Conservation (phyloP, 1,140 invertebrate species). For the Plectrocnemia conspersa region DNA sequence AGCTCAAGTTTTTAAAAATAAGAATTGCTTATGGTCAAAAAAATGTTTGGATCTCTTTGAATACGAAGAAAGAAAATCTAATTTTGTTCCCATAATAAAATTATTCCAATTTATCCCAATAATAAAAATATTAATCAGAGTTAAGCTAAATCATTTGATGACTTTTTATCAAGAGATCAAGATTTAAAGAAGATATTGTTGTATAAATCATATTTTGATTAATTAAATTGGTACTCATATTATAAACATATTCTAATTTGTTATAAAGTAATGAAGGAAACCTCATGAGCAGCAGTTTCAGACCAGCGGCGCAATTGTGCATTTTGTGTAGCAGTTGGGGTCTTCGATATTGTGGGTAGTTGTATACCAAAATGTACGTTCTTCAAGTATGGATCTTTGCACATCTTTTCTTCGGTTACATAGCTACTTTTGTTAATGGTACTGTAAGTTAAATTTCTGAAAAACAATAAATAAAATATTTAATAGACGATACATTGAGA, state of each 20-base stretch:
- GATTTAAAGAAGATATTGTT: no score
- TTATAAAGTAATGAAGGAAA: background rate
- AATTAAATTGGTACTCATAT: slow-evolving; percentile 1
- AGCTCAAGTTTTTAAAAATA: no score
- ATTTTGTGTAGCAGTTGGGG: background rate
- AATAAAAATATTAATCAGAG: no score
- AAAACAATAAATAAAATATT: background rate
- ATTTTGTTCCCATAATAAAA: no score
- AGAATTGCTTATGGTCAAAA: no score
- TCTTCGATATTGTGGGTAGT: background rate
- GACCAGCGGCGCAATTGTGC: slow-evolving; percentile 26
- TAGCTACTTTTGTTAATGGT: background rate
- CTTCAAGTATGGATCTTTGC: background rate
- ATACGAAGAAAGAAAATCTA: no score
- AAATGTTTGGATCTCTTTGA: no score
- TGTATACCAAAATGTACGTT: background rate
- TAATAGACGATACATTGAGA: no score
- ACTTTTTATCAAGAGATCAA: no score
- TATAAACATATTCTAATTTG: background rate
- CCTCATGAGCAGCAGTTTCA: slow-evolving; percentile 25
- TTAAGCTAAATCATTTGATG: no score
- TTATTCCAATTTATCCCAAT: no score
- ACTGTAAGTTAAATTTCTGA: background rate
- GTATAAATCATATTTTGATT: background rate
- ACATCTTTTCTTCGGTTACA: background rate